Evolutionary conservation across 2,888 invertebrate species (phyloP), one percentile per base, ranked within the genome.

Genomic region (Trissolcus japonicus): DNA sequence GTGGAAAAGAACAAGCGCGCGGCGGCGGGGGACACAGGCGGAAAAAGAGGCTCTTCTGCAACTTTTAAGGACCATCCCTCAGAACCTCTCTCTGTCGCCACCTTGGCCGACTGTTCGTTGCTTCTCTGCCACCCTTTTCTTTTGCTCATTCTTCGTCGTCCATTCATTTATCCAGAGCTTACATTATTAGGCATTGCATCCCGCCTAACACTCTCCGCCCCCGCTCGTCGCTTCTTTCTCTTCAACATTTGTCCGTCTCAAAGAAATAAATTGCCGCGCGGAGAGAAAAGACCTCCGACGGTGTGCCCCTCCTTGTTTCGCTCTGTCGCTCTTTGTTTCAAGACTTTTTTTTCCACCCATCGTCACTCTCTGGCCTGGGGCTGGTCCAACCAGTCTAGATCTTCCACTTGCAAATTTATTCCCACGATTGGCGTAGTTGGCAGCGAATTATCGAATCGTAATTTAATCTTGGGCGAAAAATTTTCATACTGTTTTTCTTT

Each of bases 21-120:
- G 63, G 61, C 72, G 63, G 61, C 62, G 73, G 75, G 67, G 63
- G 66, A 68, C 50, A 66, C 54, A 67, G 79, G 73, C 78, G 75
- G 78, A 79, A 80, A 76, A 69, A 76, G 80, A 80, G 74, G 82
- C 82, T 83, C 83, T 83, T 82, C 82, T 83, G 81, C 75, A 86
- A 86, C 86, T 86, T 86, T 86, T 87, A 88, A 88, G 88, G 88
- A 85, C 84, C 83, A 83, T 84, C 83, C 83, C 84, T 84, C 83
- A 82, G 82, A 77, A 82, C 83, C 78, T 81, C 83, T 80, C 68
- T 73, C 59, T 61, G 60, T 41, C 43, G 55, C 60, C 66, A 61
- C 67, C 72, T 69, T 79, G 66, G 74, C 80, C 78, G 80, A 76
- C 81, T 78, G 62, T 60, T 74, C 62, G 65, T 75, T 46, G 35